Evolutionary conservation across 2,797 vertebrate species (phyloP).

Genomic region (Aphelocoma californica): DNA sequence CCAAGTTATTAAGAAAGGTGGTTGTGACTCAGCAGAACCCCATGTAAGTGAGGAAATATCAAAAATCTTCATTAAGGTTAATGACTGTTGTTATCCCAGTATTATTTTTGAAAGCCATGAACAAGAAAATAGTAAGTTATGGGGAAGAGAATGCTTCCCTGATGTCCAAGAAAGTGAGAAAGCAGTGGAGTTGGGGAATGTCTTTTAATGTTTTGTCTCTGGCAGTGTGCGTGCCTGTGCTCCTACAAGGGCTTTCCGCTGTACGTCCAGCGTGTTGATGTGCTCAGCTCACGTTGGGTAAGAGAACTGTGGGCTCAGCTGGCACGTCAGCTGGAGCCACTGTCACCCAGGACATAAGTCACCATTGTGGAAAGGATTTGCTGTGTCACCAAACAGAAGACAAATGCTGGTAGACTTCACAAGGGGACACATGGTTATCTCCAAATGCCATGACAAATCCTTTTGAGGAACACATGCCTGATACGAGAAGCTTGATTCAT

Average conservation of each 20-base stretch:
- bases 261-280: fast-evolving
- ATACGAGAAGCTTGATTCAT: background rate
- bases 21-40: background rate
- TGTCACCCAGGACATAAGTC: background rate
- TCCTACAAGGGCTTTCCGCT: background rate
- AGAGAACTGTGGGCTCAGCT: background rate
- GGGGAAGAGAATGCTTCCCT: background rate
- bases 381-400: slow-evolving; percentile 12
- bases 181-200: background rate
- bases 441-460: background rate
- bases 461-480: background rate
- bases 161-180: background rate
- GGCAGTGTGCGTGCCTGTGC: fast-evolving
- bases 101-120: background rate
- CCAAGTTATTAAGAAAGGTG: background rate
- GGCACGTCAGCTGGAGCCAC: background rate
- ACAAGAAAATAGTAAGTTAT: background rate
- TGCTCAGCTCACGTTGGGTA: background rate
- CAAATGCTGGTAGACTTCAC: background rate
- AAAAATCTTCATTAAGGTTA: background rate
- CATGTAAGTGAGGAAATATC: background rate
- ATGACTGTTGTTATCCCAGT: background rate
- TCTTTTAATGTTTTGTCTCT: background rate
- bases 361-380: slow-evolving; percentile 7
- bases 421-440: background rate